Evolutionary conservation across 92 coral and sea anemone species (phyloP).

Genomic region (Zoanthus gigantus): DNA sequence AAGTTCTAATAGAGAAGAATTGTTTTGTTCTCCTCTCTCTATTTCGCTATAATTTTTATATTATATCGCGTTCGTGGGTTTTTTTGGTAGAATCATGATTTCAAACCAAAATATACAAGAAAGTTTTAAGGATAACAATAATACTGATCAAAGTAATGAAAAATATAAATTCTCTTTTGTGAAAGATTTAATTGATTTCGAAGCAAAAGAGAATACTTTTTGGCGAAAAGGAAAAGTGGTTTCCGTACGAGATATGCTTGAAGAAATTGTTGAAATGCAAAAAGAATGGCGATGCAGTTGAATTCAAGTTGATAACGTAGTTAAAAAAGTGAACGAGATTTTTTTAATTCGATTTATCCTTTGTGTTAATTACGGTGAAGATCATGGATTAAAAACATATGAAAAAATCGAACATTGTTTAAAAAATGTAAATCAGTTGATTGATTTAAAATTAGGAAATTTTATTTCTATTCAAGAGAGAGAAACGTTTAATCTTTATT

Average conservation of each 20-base stretch:
- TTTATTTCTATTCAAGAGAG: neutral
- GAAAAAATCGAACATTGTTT: neutral
- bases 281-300: neutral
- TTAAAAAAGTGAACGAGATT: neutral
- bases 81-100: neutral
- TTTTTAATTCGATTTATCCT: neutral
- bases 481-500: neutral
- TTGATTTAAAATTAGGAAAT: no score
- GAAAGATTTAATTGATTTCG: neutral
- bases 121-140: no score
- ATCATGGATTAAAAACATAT: neutral
- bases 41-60: neutral
- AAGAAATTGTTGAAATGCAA: neutral
- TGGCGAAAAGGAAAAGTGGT: neutral
- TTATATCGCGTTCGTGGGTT: neutral
- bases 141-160: conserved; percentile 1
- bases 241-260: neutral
- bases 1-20: neutral
- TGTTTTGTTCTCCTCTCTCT: neutral
- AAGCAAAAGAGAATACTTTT: neutral
- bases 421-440: no score
- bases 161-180: conserved; percentile 11
- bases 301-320: no score
- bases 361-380: neutral
- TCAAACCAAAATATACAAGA: no score